Evolutionary conservation across 2,888 invertebrate genomes (phyloP).

Genomic region (Ypsolopha sequella): DNA sequence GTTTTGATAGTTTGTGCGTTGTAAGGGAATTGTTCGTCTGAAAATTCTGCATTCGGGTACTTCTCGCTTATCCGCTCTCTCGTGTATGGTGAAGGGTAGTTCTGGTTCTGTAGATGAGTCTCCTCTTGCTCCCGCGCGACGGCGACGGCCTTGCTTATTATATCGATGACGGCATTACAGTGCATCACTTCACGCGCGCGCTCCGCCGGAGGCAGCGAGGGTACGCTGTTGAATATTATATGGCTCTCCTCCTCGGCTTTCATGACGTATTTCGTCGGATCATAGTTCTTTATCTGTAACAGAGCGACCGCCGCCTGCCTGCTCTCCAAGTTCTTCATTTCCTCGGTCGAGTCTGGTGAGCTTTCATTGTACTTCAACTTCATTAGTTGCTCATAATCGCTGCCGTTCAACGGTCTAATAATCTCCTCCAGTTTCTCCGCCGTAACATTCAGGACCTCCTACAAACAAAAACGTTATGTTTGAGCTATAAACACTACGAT

Average conservation of each 20-base stretch:
- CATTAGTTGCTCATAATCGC: conserved; percentile 36
- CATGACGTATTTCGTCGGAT: conserved; percentile 56
- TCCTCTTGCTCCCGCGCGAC: conserved; percentile 64
- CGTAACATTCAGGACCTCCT: conserved; percentile 72
- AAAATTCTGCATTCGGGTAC: conserved; percentile 38
- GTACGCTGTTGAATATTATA: conserved; percentile 71
- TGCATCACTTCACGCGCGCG: conserved; percentile 65
- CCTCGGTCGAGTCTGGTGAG: conserved; percentile 63
- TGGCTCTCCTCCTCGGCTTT: conserved; percentile 62
- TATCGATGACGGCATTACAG: conserved; percentile 65
- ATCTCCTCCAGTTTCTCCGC: conserved; percentile 71
- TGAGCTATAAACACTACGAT: conserved; percentile 30
- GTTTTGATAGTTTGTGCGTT: conserved; percentile 5
- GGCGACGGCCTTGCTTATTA: conserved; percentile 64
- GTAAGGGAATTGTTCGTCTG: conserved; percentile 46
- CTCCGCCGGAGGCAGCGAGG: conserved; percentile 67
- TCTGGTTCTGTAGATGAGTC: conserved; percentile 26
- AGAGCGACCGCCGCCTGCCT: conserved; percentile 65
- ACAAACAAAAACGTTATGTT: conserved; percentile 42
- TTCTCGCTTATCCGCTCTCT: conserved; percentile 43
- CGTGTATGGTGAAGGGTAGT: conserved; percentile 38
- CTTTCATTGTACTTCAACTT: conserved; percentile 56
- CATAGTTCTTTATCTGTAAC: conserved; percentile 65
- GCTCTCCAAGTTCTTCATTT: conserved; percentile 66
- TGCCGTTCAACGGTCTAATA: conserved; percentile 57